These are phyloP conservation scores for Cladopsammia gracilis DNA, from an alignment of 64 coral and sea anemone genomes.

Conservation along the genomic window DNA sequence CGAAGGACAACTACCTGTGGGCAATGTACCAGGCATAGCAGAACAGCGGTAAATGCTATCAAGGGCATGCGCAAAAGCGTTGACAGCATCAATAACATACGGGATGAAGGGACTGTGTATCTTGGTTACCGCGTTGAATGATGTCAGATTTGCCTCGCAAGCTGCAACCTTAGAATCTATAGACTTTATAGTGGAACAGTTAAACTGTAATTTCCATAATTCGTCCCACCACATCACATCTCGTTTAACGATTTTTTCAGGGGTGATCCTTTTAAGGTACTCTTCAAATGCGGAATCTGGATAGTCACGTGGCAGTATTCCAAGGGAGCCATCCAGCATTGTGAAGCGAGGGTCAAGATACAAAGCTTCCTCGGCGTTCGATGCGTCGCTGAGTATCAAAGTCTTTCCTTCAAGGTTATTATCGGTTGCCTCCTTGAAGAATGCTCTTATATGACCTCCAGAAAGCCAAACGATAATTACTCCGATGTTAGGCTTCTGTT, in stretches of 20 bases:
- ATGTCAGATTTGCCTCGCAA: slow-evolving; percentile 28
- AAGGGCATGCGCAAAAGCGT: slow-evolving; percentile 72
- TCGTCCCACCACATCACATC: slow-evolving; percentile 61
- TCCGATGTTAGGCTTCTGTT: not conserved
- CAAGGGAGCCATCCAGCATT: not conserved
- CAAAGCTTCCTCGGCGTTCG: not conserved
- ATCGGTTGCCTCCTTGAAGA: slow-evolving; percentile 18
- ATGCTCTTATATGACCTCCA: slow-evolving; percentile 6
- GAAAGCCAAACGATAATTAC: slow-evolving; percentile 49
- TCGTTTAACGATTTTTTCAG: not conserved
- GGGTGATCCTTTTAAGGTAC: not conserved
- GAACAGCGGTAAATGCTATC: slow-evolving; percentile 53
- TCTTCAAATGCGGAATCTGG: not conserved
- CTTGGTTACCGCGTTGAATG: slow-evolving; percentile 12
- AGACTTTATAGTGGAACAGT: slow-evolving; percentile 51
- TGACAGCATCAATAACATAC: slow-evolving; percentile 74
- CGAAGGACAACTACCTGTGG: not conserved
- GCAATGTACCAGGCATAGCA: too few species aligned
- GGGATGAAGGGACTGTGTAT: slow-evolving; percentile 51
- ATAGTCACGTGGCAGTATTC: slow-evolving; percentile 1
- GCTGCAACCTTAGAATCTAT: slow-evolving; percentile 29
- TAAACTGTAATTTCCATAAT: slow-evolving; percentile 72
- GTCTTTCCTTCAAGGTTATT: slow-evolving; percentile 2
- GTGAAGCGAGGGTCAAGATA: not conserved
- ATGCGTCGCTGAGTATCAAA: slow-evolving; percentile 30